phyloP scores from a whole-genome alignment of 1,140 invertebrate species.

The Cylas formicarius region DNA sequence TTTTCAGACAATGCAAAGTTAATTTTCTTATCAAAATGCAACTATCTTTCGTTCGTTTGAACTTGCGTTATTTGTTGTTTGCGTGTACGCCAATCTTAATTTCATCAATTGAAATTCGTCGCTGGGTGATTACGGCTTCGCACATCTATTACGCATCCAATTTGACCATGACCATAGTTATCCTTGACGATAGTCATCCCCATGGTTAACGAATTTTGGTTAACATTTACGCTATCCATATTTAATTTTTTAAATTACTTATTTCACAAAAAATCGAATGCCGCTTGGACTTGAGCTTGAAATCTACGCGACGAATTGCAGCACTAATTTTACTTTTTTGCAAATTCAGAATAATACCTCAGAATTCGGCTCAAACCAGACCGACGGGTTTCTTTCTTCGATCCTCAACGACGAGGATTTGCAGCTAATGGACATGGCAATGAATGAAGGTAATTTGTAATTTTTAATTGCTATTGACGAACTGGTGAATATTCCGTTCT shows the following conservation, averaged over 20 bases:
- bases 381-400: conserved; percentile 77
- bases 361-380: conserved; percentile 49
- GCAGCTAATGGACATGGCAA: conserved; percentile 82
- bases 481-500: background rate
- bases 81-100: no score
- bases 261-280: background rate
- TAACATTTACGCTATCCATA: no score
- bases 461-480: conserved; percentile 4
- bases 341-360: conserved; percentile 20
- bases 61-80: no score
- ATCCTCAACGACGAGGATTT: conserved; percentile 81
- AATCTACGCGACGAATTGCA: background rate
- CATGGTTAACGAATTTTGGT: no score
- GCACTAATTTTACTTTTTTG: background rate
- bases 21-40: no score
- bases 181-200: no score
- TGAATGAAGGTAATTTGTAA: conserved; percentile 63
- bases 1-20: no score
- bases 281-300: background rate
- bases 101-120: no score
- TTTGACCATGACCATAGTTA: no score
- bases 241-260: conserved; percentile 4
- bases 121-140: no score
- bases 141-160: no score
- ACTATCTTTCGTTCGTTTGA: no score